Percentiles rank a stretch among this genome's conserved stretches.
phyloP scores from a whole-genome alignment of 2,113 vertebrate species.

The Muntiacus reevesi region DNA sequence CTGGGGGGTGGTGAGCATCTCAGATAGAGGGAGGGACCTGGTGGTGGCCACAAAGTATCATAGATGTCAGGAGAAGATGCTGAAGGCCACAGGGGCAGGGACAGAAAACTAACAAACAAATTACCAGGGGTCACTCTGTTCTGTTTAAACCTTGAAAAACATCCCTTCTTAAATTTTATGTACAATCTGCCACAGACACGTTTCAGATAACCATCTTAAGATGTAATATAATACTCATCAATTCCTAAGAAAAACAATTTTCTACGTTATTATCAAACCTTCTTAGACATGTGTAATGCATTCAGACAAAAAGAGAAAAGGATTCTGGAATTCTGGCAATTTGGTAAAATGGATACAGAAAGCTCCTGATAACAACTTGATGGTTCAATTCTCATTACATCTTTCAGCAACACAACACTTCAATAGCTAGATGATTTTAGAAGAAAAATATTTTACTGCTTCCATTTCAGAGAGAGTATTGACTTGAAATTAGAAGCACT shows the following conservation, averaged over 20 bases:
- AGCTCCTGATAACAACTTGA: not conserved
- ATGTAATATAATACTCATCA: constrained; percentile 58
- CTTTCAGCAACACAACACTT: not conserved
- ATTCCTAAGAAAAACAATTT: constrained; percentile 67
- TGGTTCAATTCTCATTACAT: not conserved
- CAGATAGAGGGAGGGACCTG: not conserved
- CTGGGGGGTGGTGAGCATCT: too few species aligned
- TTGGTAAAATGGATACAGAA: not conserved
- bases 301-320: not conserved
- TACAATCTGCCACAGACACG: constrained; percentile 77
- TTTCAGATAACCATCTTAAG: constrained; percentile 72
- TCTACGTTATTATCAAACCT: constrained; percentile 60
- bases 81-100: not conserved
- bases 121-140: constrained; percentile 60
- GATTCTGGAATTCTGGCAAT: not conserved
- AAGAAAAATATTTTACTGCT: not conserved
- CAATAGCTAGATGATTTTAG: not conserved
- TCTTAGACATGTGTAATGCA: constrained; percentile 57
- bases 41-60: not conserved
- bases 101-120: not conserved
- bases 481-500: constrained; percentile 4
- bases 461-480: not conserved
- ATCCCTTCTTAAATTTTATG: constrained; percentile 80
- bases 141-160: constrained; percentile 80
- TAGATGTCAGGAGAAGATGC: not conserved